A percentile compares a stretch with the other conserved stretches of the same genome.
Conservation (phyloP, 2,113 vertebrate genomes). For the Corythoichthys haematopterus region DNA sequence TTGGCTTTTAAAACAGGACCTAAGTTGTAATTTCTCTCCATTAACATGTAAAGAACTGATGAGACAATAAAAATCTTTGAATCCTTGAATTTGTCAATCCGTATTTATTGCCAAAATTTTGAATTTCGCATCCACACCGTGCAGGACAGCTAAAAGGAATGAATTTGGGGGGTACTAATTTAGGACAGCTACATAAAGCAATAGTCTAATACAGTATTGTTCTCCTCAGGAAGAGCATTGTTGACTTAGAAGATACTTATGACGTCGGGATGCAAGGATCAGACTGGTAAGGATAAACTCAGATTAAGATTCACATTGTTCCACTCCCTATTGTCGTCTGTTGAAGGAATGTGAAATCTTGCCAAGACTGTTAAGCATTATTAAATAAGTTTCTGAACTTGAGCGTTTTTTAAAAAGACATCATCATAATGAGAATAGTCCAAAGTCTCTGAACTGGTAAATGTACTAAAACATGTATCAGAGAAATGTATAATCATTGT, state of each 20-base stretch:
- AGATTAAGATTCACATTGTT: conserved; percentile 23
- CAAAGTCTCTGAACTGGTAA: not conserved
- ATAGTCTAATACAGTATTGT: conserved; percentile 31
- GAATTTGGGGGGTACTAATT: conserved; percentile 32
- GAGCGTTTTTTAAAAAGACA: not conserved
- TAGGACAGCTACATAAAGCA: conserved; percentile 17
- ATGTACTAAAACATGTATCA: not conserved
- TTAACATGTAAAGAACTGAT: too few relatives aligned
- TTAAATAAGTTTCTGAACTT: conserved; percentile 1
- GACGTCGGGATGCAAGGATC: conserved; percentile 31
- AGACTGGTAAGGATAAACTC: conserved; percentile 25
- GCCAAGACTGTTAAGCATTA: conserved; percentile 10
- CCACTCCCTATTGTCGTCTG: conserved; percentile 5
- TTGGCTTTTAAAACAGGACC: too few relatives aligned
- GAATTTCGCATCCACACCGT: conserved; percentile 2
- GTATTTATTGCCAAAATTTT: conserved; percentile 6
- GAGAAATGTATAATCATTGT: not conserved
- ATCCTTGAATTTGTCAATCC: too few relatives aligned
- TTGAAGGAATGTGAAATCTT: conserved; percentile 17
- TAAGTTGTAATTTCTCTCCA: too few relatives aligned
- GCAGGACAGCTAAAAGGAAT: conserved; percentile 13
- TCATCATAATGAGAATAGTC: not conserved
- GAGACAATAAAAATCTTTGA: too few relatives aligned
- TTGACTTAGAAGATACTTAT: conserved; percentile 33
- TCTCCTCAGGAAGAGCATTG: conserved; percentile 19